Percentiles rank a stretch among this genome's conserved stretches.
phyloP scores from a whole-genome alignment of 2,797 vertebrate genomes.

The Premnoplex brunnescens region DNA sequence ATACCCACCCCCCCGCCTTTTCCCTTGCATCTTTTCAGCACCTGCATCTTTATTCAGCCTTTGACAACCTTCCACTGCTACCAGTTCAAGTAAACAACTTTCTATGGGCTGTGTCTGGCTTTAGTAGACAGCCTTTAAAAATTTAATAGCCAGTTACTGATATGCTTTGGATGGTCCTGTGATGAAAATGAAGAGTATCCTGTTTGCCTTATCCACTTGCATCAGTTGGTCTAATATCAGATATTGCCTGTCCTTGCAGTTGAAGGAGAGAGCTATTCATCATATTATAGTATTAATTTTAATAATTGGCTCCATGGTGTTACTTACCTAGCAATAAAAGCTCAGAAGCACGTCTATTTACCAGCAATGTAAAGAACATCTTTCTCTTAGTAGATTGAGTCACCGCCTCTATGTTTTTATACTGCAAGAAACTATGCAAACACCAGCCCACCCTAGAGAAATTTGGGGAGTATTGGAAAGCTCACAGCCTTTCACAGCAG shows the following conservation, averaged over 20 bases:
- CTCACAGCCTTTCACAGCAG: not conserved
- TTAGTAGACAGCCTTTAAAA: not conserved
- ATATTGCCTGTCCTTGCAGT: not conserved
- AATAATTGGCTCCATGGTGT: not conserved
- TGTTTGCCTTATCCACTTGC: not conserved
- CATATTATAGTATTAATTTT: not conserved
- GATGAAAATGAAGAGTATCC: not conserved
- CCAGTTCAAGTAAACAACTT: not conserved
- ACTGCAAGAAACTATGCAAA: conserved; percentile 25
- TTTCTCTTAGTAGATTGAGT: not conserved
- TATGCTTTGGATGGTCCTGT: not conserved
- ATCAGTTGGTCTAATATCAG: not conserved
- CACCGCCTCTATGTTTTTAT: not conserved
- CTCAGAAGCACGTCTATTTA: not conserved
- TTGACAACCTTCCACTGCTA: not conserved
- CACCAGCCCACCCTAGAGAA: conserved; percentile 55
- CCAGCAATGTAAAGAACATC: not conserved
- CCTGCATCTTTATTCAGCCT: not conserved
- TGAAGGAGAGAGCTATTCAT: not conserved
- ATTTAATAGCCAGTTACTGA: not conserved
- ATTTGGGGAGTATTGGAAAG: not conserved
- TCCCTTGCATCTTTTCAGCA: not conserved
- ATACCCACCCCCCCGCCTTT: not conserved
- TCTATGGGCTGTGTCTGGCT: not conserved
- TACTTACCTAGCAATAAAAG: not conserved